Evolutionary conservation across 2,113 vertebrate species (phyloP), one percentile per base, ranked within the genome.

Genomic region (Pluvianellus socialis): DNA sequence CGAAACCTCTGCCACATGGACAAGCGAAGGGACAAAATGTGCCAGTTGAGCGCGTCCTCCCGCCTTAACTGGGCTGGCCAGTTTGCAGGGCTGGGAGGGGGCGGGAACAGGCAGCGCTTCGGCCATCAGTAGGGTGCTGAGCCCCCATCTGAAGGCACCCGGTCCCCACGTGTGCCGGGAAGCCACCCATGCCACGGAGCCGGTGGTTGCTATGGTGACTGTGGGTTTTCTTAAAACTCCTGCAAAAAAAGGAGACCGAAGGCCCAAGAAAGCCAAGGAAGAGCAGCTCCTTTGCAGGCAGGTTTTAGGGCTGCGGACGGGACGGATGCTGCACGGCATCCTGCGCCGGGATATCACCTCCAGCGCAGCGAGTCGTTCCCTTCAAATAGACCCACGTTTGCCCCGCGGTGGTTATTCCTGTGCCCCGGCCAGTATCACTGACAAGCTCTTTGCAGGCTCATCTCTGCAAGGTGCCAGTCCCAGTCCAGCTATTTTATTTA

Each of bases 151-250:
- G 74, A 62, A 71, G 71, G 89, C 27, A 13, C 62, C 73, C 10
- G 1, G 49, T 32, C 50, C 30, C 65, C 2, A 0, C 2, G 0
- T 3, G 53, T 33, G 68, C 61, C 0, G 0, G 47, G 66, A 62
- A 94, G 87, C 85, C 95, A 79, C 89, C 58, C 47, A 23, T 8
- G 21, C 65, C 93, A 79, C 45, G 11, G 91, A 98, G 97, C 96
- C 50, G 76, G 72, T 35, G 2, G 97, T 98, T 97, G 86, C 97
- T 53, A 97, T 94, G 94, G 98, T 40, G 88, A 98, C 94, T 19
- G 24, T 27, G 8, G 28, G 80, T 96, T 97, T 81, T 62, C 95
- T 81, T 89, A 75, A 88, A 96, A 96, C 89, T 91, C 89, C 76
- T 66, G 83, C 44, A 77, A 90, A 84, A 91, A 87, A 91, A 87